Conservation (phyloP, 2,797 vertebrate genomes). For the Poeciliopsis paucimaculata region DNA sequence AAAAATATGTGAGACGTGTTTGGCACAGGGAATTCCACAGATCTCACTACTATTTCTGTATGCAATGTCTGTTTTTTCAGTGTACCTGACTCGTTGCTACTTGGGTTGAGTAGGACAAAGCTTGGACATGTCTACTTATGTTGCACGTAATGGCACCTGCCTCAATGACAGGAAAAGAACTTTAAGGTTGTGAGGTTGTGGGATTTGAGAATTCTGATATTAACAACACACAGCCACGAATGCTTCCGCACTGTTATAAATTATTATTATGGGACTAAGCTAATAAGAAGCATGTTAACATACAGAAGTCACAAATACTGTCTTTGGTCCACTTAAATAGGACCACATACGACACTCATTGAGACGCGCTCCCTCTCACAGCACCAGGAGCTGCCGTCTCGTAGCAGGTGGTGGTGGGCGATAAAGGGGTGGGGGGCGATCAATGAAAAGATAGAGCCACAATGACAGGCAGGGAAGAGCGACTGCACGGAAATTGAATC, state of each 20-base stretch:
- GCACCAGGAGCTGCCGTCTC: conserved; percentile 76
- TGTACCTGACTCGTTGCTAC: background rate
- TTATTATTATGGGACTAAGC: background rate
- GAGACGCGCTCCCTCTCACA: conserved; percentile 43
- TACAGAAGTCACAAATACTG: conserved; percentile 22
- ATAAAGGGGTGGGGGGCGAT: conserved; percentile 86
- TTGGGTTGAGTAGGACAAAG: background rate
- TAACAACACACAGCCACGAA: background rate
- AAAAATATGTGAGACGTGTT: background rate
- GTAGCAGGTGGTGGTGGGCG: conserved; percentile 83
- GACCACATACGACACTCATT: conserved; percentile 41
- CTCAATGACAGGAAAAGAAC: background rate
- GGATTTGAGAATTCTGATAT: background rate
- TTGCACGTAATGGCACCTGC: background rate
- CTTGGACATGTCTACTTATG: background rate
- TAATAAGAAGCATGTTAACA: conserved; percentile 6
- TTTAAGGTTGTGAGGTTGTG: background rate
- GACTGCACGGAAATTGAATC: conserved; percentile 89
- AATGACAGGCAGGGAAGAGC: conserved; percentile 81
- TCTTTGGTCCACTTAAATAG: conserved; percentile 14
- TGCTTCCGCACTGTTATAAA: background rate
- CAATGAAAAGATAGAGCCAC: conserved; percentile 83
- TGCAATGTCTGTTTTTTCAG: background rate
- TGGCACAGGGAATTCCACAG: background rate
- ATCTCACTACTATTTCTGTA: background rate